A percentile compares a stretch with the other conserved stretches of the same genome.
Conservation (phyloP, 2,113 vertebrate species). For the Capra hircus region DNA sequence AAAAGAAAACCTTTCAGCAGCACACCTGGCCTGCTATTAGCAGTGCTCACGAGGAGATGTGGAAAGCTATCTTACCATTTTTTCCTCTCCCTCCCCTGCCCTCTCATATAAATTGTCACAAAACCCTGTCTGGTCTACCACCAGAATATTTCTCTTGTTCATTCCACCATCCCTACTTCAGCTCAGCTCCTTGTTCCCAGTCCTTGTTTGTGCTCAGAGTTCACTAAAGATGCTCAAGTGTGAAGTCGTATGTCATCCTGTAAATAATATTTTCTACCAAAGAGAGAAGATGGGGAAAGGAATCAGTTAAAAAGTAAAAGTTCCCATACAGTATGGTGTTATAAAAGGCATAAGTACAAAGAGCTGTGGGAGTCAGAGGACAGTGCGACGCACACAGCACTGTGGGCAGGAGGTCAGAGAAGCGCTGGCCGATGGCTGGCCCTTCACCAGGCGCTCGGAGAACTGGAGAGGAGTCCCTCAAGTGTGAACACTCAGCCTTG, state of each 20-base stretch:
- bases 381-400: not conserved
- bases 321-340: not conserved
- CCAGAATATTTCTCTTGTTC: not conserved
- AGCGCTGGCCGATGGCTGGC: not conserved
- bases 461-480: not conserved
- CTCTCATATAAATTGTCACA: not conserved
- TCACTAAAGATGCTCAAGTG: not conserved
- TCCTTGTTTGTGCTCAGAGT: not conserved
- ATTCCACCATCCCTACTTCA: not conserved
- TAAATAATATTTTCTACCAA: not conserved
- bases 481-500: not conserved
- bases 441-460: not conserved
- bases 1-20: not conserved
- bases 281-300: not conserved
- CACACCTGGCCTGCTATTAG: not conserved
- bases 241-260: not conserved
- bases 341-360: not conserved
- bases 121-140: not conserved
- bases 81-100: not conserved
- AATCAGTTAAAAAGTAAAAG: not conserved
- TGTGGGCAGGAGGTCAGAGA: not conserved
- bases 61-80: not conserved
- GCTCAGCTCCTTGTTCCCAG: not conserved
- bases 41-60: not conserved
- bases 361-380: too few species aligned